A percentile compares a stretch with the other conserved stretches of the same genome.
These are phyloP conservation scores for Xenus cinereus DNA, from an alignment of 2,113 vertebrate species.

Conservation along the genomic window DNA sequence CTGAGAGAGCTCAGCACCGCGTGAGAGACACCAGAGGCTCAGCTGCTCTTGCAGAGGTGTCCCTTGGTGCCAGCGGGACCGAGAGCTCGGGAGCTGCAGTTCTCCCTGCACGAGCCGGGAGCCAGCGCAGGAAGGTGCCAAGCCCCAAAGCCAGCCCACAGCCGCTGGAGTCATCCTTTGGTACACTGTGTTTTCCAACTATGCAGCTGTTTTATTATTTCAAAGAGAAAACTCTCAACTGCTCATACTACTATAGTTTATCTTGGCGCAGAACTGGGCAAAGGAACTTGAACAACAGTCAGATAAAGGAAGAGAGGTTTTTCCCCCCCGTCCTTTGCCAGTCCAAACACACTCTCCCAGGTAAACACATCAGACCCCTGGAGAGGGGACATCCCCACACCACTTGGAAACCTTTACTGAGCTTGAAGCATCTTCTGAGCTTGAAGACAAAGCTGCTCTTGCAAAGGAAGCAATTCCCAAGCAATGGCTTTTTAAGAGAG, in stretches of 20 bases:
- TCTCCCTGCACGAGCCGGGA: neutral
- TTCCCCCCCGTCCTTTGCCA: neutral
- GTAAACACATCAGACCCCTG: neutral
- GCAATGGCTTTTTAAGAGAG: neutral
- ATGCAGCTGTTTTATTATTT: neutral
- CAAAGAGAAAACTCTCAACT: neutral
- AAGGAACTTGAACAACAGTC: neutral
- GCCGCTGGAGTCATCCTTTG: rapidly evolving
- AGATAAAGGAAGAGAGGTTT: neutral
- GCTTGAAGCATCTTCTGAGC: neutral
- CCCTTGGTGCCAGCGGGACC: neutral
- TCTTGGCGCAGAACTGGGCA: neutral
- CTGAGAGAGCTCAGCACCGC: neutral
- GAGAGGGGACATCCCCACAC: neutral
- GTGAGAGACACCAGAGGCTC: neutral
- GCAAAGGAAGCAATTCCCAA: neutral
- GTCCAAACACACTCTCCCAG: neutral
- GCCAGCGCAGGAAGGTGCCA: neutral
- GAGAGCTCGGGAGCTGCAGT: neutral
- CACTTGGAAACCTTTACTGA: neutral
- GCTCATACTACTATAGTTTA: neutral
- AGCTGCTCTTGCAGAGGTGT: neutral
- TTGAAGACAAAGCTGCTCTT: neutral
- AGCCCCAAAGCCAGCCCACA: neutral
- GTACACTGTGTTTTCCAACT: neutral